A percentile compares a stretch with the other conserved stretches of the same genome.
phyloP scores from a whole-genome alignment of 2,888 invertebrate genomes.

The Steinernema carpocapsae region DNA sequence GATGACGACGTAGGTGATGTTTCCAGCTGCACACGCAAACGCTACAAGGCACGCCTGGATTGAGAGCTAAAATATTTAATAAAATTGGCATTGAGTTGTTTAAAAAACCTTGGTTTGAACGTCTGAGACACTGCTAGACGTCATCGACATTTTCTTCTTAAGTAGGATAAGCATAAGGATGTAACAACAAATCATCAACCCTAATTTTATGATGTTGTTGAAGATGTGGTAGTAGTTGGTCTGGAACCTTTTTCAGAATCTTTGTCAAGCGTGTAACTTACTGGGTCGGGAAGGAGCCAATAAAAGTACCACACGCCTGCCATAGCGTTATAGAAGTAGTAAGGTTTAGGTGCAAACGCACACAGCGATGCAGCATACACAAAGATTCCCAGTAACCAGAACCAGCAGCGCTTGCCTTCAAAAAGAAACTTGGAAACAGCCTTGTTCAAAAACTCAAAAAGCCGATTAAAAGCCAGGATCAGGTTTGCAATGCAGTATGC shows the following conservation, averaged over 20 bases:
- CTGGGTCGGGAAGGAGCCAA: slow-evolving; percentile 8
- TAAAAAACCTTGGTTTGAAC: neutral
- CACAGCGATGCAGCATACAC: neutral
- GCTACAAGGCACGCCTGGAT: slow-evolving; percentile 20
- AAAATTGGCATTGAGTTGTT: neutral
- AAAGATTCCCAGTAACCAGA: neutral
- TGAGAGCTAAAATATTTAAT: neutral
- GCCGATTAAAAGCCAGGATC: slow-evolving; percentile 13
- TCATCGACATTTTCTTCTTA: neutral
- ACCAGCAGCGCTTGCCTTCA: neutral
- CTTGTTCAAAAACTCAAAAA: neutral
- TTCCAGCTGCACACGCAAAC: neutral
- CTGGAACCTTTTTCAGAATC: neutral
- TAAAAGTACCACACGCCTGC: slow-evolving; percentile 26
- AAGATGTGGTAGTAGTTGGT: slow-evolving; percentile 17
- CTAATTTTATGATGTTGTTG: slow-evolving; percentile 22
- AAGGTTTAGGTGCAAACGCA: neutral
- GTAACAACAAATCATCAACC: slow-evolving; percentile 7
- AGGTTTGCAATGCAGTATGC: slow-evolving; percentile 25
- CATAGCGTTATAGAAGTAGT: slow-evolving; percentile 8
- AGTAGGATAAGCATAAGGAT: neutral
- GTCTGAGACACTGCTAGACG: neutral
- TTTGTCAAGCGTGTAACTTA: neutral
- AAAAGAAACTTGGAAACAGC: neutral
- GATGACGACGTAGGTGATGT: slow-evolving; percentile 24